Percentiles rank a stretch among this genome's conserved stretches.
phyloP scores from a whole-genome alignment of 2,797 vertebrate species.

The Hozukius guyotensis region DNA sequence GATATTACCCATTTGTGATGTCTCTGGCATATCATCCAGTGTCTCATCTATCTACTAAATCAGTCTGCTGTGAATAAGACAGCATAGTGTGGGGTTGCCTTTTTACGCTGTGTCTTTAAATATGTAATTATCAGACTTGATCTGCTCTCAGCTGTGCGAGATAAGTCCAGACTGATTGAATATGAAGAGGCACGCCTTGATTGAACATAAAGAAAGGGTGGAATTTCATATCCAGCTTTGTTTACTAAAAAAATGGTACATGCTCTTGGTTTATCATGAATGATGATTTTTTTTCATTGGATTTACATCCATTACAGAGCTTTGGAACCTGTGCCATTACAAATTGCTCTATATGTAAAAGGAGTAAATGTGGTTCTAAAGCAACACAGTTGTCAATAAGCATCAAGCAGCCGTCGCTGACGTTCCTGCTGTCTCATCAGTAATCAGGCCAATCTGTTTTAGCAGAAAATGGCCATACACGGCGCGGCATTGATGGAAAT shows the following conservation, averaged over 20 bases:
- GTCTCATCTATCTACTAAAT: slow-evolving; percentile 35
- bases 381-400: slow-evolving; percentile 77
- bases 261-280: slow-evolving; percentile 41
- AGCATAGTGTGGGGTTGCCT: not conserved
- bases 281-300: slow-evolving; percentile 42
- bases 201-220: slow-evolving; percentile 59
- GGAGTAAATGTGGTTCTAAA: slow-evolving; percentile 73
- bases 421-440: slow-evolving; percentile 74
- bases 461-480: slow-evolving; percentile 74
- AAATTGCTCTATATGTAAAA: slow-evolving; percentile 77
- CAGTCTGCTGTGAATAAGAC: slow-evolving; percentile 20
- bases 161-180: slow-evolving; percentile 47
- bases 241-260: slow-evolving; percentile 52
- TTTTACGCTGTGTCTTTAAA: slow-evolving; percentile 23
- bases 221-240: slow-evolving; percentile 63
- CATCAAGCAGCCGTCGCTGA: slow-evolving; percentile 71
- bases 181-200: slow-evolving; percentile 48
- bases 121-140: slow-evolving; percentile 37
- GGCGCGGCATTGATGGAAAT: slow-evolving; percentile 69
- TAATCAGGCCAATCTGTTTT: slow-evolving; percentile 83
- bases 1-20: slow-evolving; percentile 18
- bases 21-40: slow-evolving; percentile 34
- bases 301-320: slow-evolving; percentile 70
- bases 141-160: slow-evolving; percentile 33
- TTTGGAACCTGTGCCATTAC: slow-evolving; percentile 66